Base-by-base conservation (phyloP, 1,140 invertebrate species). In the Polypedilum pembai region DNA sequence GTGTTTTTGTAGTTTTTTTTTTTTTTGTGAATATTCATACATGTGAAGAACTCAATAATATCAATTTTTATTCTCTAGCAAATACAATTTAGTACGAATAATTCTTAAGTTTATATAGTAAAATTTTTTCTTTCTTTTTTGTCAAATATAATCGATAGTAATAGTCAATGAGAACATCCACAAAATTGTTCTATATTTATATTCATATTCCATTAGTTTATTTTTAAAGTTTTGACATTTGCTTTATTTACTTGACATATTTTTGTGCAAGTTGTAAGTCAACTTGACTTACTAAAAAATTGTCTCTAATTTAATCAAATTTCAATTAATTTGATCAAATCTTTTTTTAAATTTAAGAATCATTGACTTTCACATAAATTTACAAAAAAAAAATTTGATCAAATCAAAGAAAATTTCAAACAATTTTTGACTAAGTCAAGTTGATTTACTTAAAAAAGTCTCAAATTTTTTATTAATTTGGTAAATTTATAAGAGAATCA, bases 61-160 rank as follows among this genome's bases (percentile, higher is more conserved):
- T 56, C 45, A 56, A 12, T 56, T 56, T 56, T 56, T 56, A 56
- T 56, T 56, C 10, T 56, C 45, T 56, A 56, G 12, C n/a, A 56
- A 56, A 56, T 56, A 56, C 45, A 56, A 56, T 56, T 56, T 56
- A 56, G 45, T 56, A 56, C 45, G 45, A 56, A 56, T 56, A 56
- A 56, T 56, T 56, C 45, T 56, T 56, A 56, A 33, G 12, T n/a
- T 4, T 56, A 56, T 56, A 56, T 56, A 33, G 24, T 33, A 33
- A 33, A 33, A 3, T 33, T 33, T 33, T 33, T 5, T 33, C 5
- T 56, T 45, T 45, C 15, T 45, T 45, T 8, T 8, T 56, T 56
- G 45, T 56, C 45, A 56, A 56, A 56, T 56, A 56, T 56, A 56
- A 33, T 33, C 24, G 24, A 33, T 56, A 56, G 12, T 56, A 56